Base-by-base conservation (phyloP, 2,888 invertebrate species). In the Stenolophus ochropezus region DNA sequence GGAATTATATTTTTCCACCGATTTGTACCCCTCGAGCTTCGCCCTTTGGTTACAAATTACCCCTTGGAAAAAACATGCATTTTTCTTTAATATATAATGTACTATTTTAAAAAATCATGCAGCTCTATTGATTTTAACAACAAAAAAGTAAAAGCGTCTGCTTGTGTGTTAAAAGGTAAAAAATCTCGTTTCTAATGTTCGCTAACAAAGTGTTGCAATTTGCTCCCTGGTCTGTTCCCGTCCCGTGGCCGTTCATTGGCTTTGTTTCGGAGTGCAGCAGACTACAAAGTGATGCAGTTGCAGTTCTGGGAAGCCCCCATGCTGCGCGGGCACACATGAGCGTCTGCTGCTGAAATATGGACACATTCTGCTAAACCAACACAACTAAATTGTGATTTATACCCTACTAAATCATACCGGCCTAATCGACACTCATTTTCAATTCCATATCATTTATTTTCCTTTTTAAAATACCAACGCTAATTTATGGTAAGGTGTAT, bases 281-380 rank as follows among this genome's bases (percentile, higher is more conserved):
- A 56, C 56, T 56, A 56, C 56, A 56, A 56, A 56, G 56, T 56
- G 56, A 56, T 56, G 56, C 56, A 56, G 56, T 56, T 56, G 21
- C 56, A 56, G 56, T 56, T 56, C 56, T 56, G 18, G 56, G 56
- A 56, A 56, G 56, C 56, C 11, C 56, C 18, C 56, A 56, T 56
- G 56, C 56, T 56, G 56, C 21, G 18, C 18, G 20, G 18, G 8
- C 53, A 53, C 8, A 18, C 53, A 18, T 21, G 18, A 20, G 20
- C 20, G 33, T 8, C 33, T 42, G 33, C 33, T 42, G 33, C 33
- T 42, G 33, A 42, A 42, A 42, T 42, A 42, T 42, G 33, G 33
- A 42, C 33, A 42, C 33, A 42, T 42, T 42, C 33, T 42, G 33
- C 33, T 42, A 42, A 42, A 42, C 33, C 33, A 42, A 42, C 33